These are phyloP conservation scores for Xiphophorus maculatus DNA, from an alignment of 2,113 vertebrate genomes.

Conservation along the genomic window DNA sequence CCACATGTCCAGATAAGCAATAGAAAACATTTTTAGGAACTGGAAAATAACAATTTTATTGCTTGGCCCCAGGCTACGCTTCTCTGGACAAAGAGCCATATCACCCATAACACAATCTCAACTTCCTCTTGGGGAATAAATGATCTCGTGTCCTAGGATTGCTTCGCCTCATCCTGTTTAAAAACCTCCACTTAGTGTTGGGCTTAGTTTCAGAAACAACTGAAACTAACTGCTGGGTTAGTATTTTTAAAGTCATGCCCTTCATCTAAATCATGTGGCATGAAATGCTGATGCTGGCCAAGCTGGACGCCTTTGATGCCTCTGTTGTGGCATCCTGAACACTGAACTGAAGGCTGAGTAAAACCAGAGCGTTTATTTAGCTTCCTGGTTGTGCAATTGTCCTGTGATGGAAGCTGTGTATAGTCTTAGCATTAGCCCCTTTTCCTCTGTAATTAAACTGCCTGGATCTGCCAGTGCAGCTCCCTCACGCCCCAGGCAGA, in stretches of 20 bases:
- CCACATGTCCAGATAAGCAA: too few species aligned
- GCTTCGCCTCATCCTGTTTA: constrained; percentile 3
- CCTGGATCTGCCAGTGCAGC: constrained; percentile 9
- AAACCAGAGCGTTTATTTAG: not conserved
- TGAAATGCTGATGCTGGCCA: constrained; percentile 5
- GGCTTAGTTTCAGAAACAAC: not conserved
- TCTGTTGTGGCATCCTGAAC: not conserved
- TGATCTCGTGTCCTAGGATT: not conserved
- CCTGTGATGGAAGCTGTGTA: not conserved
- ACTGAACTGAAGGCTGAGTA: not conserved
- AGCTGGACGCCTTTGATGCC: constrained; percentile 1
- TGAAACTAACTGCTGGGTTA: not conserved
- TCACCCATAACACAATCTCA: not conserved
- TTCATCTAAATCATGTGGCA: not conserved
- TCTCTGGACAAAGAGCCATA: not conserved
- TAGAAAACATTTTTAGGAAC: too few species aligned
- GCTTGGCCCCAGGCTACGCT: not conserved
- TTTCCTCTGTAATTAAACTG: constrained; percentile 38
- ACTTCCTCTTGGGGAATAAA: not conserved
- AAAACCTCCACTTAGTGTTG: not conserved
- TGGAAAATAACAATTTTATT: too few species aligned
- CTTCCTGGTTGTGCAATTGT: constrained; percentile 4
- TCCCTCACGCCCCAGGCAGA: constrained; percentile 4
- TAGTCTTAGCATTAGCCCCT: not conserved
- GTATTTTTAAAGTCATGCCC: not conserved